Evolutionary conservation across 1,140 invertebrate genomes (phyloP).

Genomic region (Geopemphigus sp.): DNA sequence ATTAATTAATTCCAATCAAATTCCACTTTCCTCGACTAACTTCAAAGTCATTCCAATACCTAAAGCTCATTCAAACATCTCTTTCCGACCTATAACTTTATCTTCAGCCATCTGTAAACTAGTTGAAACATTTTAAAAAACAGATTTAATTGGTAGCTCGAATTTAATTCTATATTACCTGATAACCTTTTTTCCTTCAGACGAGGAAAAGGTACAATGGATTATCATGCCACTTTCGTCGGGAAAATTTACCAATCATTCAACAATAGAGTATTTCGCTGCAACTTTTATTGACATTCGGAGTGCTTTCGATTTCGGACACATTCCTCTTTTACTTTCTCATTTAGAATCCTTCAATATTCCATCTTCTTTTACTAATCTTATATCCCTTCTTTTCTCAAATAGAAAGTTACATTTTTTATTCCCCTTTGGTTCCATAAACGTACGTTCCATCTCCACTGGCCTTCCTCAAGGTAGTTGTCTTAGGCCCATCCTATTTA

Average conservation of each 20-base stretch:
- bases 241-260: background rate
- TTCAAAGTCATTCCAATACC: background rate
- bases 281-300: too few species aligned
- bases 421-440: too few species aligned
- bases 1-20: background rate
- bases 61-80: background rate
- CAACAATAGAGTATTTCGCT: background rate
- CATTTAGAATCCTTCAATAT: too few species aligned
- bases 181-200: constrained; percentile 5
- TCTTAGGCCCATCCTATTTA: too few species aligned
- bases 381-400: too few species aligned
- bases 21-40: background rate
- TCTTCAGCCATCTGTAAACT: constrained; percentile 4
- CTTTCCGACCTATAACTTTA: background rate
- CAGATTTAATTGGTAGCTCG: background rate
- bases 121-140: constrained; percentile 11
- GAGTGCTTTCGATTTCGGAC: too few species aligned
- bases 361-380: too few species aligned
- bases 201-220: background rate
- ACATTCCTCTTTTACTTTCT: too few species aligned
- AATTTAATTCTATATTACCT: background rate
- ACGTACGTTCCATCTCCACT: too few species aligned
- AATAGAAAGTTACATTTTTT: too few species aligned
- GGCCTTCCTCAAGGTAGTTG: too few species aligned
- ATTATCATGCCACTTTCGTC: background rate